A percentile compares a stretch with the other conserved stretches of the same genome.
These are phyloP conservation scores for Pyralis farinalis DNA, from an alignment of 2,888 invertebrate species.

Conservation along the genomic window DNA sequence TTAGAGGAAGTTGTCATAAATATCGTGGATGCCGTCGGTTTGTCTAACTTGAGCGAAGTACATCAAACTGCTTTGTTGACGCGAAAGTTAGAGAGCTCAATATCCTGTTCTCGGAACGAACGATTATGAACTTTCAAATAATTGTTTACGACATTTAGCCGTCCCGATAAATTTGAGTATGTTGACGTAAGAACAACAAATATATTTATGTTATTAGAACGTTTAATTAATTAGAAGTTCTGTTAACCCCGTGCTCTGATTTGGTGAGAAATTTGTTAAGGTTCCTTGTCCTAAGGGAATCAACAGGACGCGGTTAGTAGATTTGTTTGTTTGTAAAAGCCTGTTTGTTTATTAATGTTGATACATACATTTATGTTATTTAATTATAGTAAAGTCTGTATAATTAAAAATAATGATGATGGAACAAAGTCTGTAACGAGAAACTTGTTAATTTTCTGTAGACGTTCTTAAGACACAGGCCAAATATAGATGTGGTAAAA, in stretches of 20 bases:
- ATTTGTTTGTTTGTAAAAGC: too few species aligned
- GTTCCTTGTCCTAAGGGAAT: too few species aligned
- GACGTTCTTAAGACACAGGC: too few species aligned
- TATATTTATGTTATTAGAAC: conserved; percentile 2
- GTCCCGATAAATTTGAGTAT: conserved; percentile 1
- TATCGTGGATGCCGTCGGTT: conserved; percentile 50
- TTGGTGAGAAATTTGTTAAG: too few species aligned
- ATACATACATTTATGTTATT: too few species aligned
- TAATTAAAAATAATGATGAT: too few species aligned
- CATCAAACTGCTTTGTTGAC: conserved; percentile 66
- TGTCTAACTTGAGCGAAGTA: conserved; percentile 60
- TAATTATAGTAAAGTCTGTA: too few species aligned
- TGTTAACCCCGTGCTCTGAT: conserved; percentile 1
- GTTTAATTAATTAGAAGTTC: conserved; percentile 2
- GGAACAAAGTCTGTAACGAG: too few species aligned
- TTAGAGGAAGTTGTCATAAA: conserved; percentile 66
- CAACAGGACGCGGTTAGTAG: too few species aligned
- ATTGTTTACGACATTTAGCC: conserved; percentile 36
- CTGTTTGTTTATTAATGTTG: too few species aligned
- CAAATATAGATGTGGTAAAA: too few species aligned
- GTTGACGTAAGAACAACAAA: conserved; percentile 5
- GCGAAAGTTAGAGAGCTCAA: conserved; percentile 54
- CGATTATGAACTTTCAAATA: conserved; percentile 43
- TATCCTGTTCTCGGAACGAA: conserved; percentile 50
- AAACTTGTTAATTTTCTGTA: too few species aligned